Evolutionary conservation across 1,140 invertebrate species (phyloP), one percentile per base, ranked within the genome.

Genomic region (Platyscapa corneri): DNA sequence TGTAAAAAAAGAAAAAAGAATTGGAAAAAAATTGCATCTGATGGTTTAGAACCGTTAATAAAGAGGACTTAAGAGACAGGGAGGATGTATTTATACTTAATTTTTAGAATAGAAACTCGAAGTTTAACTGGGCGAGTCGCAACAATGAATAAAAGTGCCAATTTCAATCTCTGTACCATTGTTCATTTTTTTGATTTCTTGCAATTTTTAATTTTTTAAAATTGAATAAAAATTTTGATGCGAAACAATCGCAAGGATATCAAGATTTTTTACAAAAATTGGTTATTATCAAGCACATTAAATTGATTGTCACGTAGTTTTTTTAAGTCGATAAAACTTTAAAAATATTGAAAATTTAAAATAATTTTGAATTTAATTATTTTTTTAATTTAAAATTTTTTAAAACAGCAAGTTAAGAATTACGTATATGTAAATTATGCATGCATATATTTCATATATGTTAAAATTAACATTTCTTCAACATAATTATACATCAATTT

Each of bases 71-170:
- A 67, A 72, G n/a, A 78, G 74, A 67, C 30, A 77, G 37, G 70
- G 42, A 74, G 56, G 23, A 82, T 79, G 86, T 86, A 83, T 84
- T 84, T 84, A 86, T 84, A 86, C 67, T 83, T 84, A 84, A 84
- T 86, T 86, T 86, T 84, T 86, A 86, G 82, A 84, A 49, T 86
- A 84, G 86, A 84, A 84, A 86, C 76, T 86, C 65, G 76, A 82
- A 86, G 64, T 86, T 80, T 74, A 78, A 83, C 75, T 84, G 80
- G 65, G 65, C 56, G 78, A 86, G 82, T 84, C 78, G 77, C 82
- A 86, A 77, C 74, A 82, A 86, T 82, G 81, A 86, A 86, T 86
- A 83, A 86, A 86, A 86, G 86, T 86, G 86, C 86, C 86, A 86
- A 86, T 86, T 86, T 49, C 82, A 81, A 84, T 46, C 65, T 86